A percentile compares a stretch with the other conserved stretches of the same genome.
Conservation (phyloP, 30 jellyfish, hydroid and myxozoan genomes). For the Chrysaora quinquecirrha region DNA sequence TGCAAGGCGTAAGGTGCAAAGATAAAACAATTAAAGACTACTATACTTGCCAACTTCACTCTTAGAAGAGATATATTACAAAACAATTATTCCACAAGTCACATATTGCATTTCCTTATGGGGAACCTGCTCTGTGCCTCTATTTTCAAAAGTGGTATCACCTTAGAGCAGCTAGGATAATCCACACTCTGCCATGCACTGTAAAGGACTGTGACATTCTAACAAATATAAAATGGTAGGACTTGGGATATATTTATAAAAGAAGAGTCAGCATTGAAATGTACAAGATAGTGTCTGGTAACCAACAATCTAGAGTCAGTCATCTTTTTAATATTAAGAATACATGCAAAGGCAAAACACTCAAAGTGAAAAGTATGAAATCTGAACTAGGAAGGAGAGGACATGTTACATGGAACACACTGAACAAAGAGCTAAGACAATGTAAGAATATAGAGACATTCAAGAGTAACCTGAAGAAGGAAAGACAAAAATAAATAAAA, state of each 20-base stretch:
- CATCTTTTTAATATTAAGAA: constrained; percentile 1
- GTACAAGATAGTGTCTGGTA: constrained; percentile 15
- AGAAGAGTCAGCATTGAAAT: constrained; percentile 18
- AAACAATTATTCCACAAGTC: constrained; percentile 52
- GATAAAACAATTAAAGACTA: constrained; percentile 44
- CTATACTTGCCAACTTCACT: constrained; percentile 40
- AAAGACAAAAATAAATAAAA: constrained; percentile 35
- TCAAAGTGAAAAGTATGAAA: constrained; percentile 14
- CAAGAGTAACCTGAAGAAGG: constrained; percentile 41
- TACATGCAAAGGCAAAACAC: constrained; percentile 14
- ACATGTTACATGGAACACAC: constrained; percentile 28
- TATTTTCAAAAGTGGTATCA: constrained; percentile 29
- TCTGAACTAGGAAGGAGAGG: constrained; percentile 56
- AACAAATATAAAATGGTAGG: constrained; percentile 63
- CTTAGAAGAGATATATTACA: constrained; percentile 48
- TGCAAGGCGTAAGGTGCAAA: constrained; percentile 56
- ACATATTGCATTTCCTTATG: constrained; percentile 59
- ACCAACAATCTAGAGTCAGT: constrained; percentile 13
- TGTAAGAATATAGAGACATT: constrained; percentile 45
- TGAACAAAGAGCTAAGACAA: constrained; percentile 47
- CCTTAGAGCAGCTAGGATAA: constrained; percentile 66
- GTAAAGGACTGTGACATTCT: constrained; percentile 35
- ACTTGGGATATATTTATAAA: constrained; percentile 31
- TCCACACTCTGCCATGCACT: constrained; percentile 24
- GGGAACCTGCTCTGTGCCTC: constrained; percentile 60